These are phyloP conservation scores for Natrix natrix DNA, from an alignment of 2,797 vertebrate genomes.

Conservation along the genomic window DNA sequence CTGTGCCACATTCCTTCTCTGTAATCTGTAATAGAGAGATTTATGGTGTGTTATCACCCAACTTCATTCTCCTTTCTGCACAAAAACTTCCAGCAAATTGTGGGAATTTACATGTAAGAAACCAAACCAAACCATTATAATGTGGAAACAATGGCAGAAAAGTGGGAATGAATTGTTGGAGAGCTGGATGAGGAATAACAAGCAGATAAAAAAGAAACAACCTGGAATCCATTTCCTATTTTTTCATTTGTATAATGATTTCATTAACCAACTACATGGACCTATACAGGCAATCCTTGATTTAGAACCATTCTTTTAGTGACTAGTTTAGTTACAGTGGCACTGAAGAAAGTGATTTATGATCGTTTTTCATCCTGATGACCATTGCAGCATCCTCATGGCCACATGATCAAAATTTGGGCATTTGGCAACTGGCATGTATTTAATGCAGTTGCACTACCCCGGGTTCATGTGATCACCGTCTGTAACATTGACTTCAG, in stretches of 20 bases:
- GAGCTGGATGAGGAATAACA: neutral
- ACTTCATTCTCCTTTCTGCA: neutral
- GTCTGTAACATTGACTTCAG: neutral
- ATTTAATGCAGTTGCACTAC: neutral
- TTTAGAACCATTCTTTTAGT: neutral
- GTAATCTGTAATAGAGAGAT: neutral
- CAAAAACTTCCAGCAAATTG: neutral
- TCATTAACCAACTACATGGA: neutral
- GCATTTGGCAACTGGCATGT: neutral
- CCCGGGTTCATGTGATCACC: neutral
- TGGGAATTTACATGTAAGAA: neutral
- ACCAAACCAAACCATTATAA: neutral
- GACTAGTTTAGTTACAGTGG: neutral
- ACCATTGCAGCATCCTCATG: neutral
- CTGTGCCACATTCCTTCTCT: neutral
- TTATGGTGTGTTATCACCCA: neutral
- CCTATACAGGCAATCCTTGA: neutral
- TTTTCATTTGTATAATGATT: neutral
- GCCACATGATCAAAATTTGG: neutral
- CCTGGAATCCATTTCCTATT: neutral
- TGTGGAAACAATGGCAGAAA: neutral
- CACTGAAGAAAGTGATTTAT: neutral
- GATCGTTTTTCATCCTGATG: neutral
- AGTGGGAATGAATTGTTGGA: neutral
- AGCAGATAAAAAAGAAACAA: neutral